Evolutionary conservation across 2,888 invertebrate species (phyloP).

Genomic region (Tubulanus polymorphus): DNA sequence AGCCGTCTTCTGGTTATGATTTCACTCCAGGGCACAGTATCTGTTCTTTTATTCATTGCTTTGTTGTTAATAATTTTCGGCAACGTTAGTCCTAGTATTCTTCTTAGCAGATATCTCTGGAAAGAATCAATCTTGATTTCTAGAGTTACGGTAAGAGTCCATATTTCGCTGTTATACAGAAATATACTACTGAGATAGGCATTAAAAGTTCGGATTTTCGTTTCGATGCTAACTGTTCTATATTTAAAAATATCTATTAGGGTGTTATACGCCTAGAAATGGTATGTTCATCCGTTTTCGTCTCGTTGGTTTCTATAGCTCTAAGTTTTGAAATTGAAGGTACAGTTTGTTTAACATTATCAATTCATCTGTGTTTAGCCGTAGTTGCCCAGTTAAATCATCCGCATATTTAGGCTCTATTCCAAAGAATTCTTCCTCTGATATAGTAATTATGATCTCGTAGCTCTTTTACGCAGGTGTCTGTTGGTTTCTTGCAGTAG

Average conservation of each 20-base stretch:
- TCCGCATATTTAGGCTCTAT: too few species aligned
- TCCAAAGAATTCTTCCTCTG: too few species aligned
- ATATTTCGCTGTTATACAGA: slow-evolving; percentile 6
- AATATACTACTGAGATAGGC: slow-evolving; percentile 2
- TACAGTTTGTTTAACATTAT: too few species aligned
- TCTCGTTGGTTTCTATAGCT: too few species aligned
- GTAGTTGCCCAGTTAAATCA: too few species aligned
- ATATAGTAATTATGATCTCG: too few species aligned
- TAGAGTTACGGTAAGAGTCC: background rate
- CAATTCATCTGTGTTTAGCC: too few species aligned
- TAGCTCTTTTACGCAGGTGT: too few species aligned
- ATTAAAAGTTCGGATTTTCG: background rate
- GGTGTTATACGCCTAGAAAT: too few species aligned
- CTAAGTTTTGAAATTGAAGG: too few species aligned
- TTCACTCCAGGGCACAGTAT: background rate
- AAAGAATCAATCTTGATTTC: slow-evolving; percentile 2
- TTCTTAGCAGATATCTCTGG: background rate
- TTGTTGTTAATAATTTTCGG: background rate
- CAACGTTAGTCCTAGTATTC: background rate
- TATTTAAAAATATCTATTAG: too few species aligned
- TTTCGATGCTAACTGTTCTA: background rate
- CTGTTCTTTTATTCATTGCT: background rate
- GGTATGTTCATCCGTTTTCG: too few species aligned
- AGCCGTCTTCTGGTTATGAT: background rate
- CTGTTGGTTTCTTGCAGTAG: background rate